Evolutionary conservation across 2,888 invertebrate genomes (phyloP).

Genomic region (Pollenia amentaria): DNA sequence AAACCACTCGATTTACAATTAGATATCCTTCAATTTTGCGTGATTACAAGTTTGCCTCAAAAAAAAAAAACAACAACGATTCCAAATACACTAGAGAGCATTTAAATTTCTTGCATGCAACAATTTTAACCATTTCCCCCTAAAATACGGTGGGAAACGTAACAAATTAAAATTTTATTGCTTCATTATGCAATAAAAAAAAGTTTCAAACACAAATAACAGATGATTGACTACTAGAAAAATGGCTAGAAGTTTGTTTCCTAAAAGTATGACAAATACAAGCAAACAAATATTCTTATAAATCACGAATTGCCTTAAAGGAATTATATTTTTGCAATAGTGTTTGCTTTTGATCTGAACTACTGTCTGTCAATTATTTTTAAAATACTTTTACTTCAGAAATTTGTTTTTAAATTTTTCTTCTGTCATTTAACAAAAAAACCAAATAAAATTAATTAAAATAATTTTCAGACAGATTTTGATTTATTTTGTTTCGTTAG

Average conservation of each 20-base stretch:
- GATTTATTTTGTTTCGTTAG: conserved; percentile 3
- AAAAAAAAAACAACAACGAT: not conserved
- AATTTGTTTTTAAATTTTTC: conserved; percentile 15
- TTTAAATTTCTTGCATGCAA: conserved; percentile 34
- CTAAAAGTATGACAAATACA: conserved; percentile 1
- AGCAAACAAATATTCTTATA: conserved; percentile 13
- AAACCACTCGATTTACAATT: too few species aligned
- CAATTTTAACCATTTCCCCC: conserved; percentile 6
- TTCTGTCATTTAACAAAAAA: conserved; percentile 28
- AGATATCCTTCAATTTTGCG: not conserved
- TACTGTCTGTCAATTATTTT: conserved; percentile 10
- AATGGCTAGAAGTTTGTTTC: conserved; percentile 38
- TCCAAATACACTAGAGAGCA: not conserved
- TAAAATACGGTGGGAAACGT: not conserved
- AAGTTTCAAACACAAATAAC: conserved; percentile 39
- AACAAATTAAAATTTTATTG: conserved; percentile 66
- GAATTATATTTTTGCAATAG: conserved; percentile 43
- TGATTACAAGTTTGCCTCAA: not conserved
- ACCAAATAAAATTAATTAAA: not conserved
- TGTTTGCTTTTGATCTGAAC: not conserved
- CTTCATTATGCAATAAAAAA: conserved; percentile 57
- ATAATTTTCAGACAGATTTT: not conserved
- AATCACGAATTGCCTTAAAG: conserved; percentile 41
- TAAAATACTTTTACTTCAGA: conserved; percentile 40
- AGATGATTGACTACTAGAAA: conserved; percentile 51